A percentile compares a stretch with the other conserved stretches of the same genome.
These are phyloP conservation scores for Argynnis bischoffii DNA, from an alignment of 2,888 invertebrate species.

Conservation along the genomic window DNA sequence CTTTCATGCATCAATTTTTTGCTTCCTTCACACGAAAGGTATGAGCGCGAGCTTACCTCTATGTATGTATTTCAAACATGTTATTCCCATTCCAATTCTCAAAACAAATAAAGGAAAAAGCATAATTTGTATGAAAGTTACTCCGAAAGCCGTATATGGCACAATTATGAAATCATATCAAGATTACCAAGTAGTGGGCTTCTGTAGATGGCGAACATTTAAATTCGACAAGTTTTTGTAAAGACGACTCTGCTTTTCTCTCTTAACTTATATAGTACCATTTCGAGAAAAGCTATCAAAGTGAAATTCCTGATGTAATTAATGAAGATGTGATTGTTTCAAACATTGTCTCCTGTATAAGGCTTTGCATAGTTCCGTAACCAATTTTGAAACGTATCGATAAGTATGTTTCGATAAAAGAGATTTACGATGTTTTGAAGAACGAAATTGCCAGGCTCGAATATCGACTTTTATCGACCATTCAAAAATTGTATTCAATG, in stretches of 20 bases:
- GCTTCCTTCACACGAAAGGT: background rate
- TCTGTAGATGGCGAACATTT: constrained; percentile 44
- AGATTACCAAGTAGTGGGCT: constrained; percentile 40
- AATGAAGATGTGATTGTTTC: constrained; percentile 78
- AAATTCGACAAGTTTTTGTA: constrained; percentile 46
- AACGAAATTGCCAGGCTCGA: constrained; percentile 70
- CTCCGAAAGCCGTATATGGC: constrained; percentile 35
- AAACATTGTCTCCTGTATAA: constrained; percentile 66
- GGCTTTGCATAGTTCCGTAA: constrained; percentile 60
- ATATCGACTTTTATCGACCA: constrained; percentile 75
- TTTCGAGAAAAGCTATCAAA: constrained; percentile 46
- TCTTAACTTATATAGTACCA: constrained; percentile 42
- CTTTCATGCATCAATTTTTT: constrained; percentile 11
- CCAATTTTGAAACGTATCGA: constrained; percentile 67
- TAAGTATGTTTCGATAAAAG: constrained; percentile 56
- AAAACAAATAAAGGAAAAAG: constrained; percentile 30
- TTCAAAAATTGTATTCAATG: constrained; percentile 66
- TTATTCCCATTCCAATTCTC: constrained; percentile 15
- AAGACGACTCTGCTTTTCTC: constrained; percentile 36
- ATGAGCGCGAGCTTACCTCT: constrained; percentile 6
- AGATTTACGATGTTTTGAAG: constrained; percentile 77
- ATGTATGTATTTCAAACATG: constrained; percentile 14
- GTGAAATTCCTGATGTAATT: constrained; percentile 72
- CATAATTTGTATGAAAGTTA: constrained; percentile 32
- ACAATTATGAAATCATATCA: constrained; percentile 47